phyloP scores from a whole-genome alignment of 1,140 invertebrate genomes.

The Potamilus streckersoni region DNA sequence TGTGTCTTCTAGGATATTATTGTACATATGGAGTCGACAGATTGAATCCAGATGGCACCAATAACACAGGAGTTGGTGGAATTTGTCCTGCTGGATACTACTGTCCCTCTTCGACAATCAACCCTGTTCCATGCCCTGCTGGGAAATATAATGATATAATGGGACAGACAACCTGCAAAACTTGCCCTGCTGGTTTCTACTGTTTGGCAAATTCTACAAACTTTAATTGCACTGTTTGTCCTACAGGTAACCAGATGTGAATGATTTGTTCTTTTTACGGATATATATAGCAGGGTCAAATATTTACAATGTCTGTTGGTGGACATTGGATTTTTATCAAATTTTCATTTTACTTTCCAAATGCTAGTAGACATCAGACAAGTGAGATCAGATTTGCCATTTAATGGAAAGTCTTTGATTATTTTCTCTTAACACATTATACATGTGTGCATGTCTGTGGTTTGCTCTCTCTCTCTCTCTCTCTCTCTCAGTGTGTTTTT shows the following conservation, averaged over 20 bases:
- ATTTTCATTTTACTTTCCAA: too few relatives aligned
- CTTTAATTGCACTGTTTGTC: conserved; percentile 46
- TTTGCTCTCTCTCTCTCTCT: too few relatives aligned
- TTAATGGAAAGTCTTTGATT: too few relatives aligned
- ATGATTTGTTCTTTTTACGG: too few relatives aligned
- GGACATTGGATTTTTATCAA: too few relatives aligned
- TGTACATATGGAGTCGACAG: conserved; percentile 62
- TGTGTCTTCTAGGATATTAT: conserved; percentile 49
- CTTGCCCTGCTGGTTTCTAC: conserved; percentile 56
- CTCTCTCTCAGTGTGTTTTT: too few relatives aligned
- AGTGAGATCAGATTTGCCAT: too few relatives aligned
- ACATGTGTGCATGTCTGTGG: too few relatives aligned
- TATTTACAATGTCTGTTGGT: too few relatives aligned
- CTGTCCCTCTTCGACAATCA: conserved; percentile 50
- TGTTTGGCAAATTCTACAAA: conserved; percentile 51
- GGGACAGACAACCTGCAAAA: conserved; percentile 45
- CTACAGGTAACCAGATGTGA: conserved; percentile 37
- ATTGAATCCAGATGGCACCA: conserved; percentile 46
- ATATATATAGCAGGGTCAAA: too few relatives aligned
- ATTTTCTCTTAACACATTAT: too few relatives aligned
- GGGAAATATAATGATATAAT: conserved; percentile 56
- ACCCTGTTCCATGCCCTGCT: conserved; percentile 47
- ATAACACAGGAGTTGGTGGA: conserved; percentile 59
- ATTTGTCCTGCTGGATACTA: conserved; percentile 61
- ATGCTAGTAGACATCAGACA: too few relatives aligned